Evolutionary conservation across 2,888 invertebrate species (phyloP).

Genomic region (Caenorhabditis sulstoni): DNA sequence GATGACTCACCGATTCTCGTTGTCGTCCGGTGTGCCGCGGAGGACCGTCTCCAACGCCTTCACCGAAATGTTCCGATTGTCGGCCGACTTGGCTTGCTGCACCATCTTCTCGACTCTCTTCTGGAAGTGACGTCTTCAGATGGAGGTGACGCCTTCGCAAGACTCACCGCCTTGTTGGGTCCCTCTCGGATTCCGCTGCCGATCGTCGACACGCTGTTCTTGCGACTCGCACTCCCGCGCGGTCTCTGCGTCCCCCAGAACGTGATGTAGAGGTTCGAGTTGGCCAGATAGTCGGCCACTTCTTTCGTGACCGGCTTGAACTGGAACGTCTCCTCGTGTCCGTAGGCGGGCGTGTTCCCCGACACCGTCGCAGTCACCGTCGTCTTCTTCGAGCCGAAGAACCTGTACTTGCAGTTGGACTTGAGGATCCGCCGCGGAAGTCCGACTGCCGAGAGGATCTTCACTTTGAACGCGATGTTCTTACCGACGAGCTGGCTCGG

Average conservation of each 20-base stretch:
- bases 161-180: constrained; percentile 43
- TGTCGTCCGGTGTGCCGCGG: constrained; percentile 32
- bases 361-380: constrained; percentile 77
- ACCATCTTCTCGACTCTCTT: constrained; percentile 62
- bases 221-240: constrained; percentile 28
- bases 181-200: constrained; percentile 22
- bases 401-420: constrained; percentile 81
- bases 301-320: constrained; percentile 82
- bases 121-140: constrained; percentile 57
- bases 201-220: constrained; percentile 46
- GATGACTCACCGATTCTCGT: constrained; percentile 39
- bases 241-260: constrained; percentile 83
- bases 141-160: not conserved
- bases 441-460: constrained; percentile 82
- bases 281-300: constrained; percentile 82
- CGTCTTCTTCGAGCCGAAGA: constrained; percentile 82
- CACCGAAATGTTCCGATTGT: constrained; percentile 63
- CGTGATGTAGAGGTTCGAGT: constrained; percentile 82
- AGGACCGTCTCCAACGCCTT: constrained; percentile 64
- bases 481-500: constrained; percentile 83
- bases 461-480: constrained; percentile 83
- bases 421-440: constrained; percentile 83
- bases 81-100: constrained; percentile 56
- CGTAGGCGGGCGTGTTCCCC: constrained; percentile 82
- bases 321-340: constrained; percentile 82